Conservation (phyloP, 2,113 vertebrate genomes). For the Heterochromis multidens region DNA sequence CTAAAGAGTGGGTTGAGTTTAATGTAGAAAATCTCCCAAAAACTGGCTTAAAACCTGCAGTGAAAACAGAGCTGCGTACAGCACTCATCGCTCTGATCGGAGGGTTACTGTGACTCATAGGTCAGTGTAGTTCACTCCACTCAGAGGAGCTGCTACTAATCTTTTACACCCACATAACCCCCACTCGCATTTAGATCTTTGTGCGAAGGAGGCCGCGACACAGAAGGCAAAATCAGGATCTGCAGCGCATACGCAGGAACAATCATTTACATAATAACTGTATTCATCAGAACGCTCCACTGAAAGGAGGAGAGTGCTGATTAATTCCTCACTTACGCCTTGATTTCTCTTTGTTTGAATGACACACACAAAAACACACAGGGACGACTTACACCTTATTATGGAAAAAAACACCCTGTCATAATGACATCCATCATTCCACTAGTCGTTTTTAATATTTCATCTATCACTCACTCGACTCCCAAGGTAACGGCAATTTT, state of each 20-base stretch:
- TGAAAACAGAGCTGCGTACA: background rate
- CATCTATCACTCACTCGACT: constrained; percentile 33
- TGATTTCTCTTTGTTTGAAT: constrained; percentile 50
- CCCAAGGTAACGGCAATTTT: constrained; percentile 47
- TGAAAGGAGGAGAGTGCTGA: constrained; percentile 26
- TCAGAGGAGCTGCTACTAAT: constrained; percentile 43
- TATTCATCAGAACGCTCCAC: constrained; percentile 29
- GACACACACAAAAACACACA: background rate
- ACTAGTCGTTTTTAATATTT: constrained; percentile 12
- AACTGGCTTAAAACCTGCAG: constrained; percentile 3
- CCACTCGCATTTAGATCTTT: constrained; percentile 26
- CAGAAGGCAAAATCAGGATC: constrained; percentile 41
- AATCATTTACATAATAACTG: constrained; percentile 52
- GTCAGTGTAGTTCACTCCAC: constrained; percentile 48
- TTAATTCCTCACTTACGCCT: constrained; percentile 29
- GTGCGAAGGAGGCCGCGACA: constrained; percentile 17
- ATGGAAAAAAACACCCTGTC: constrained; percentile 27
- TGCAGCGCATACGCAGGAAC: constrained; percentile 28
- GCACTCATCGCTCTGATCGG: background rate
- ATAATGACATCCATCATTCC: constrained; percentile 33
- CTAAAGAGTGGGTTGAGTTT: background rate
- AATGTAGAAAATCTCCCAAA: background rate
- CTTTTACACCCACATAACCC: constrained; percentile 44
- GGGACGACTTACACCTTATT: constrained; percentile 3
- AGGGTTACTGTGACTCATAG: constrained; percentile 52